Conservation (phyloP, 2,888 invertebrate species). For the Caenorhabditis sinica region DNA sequence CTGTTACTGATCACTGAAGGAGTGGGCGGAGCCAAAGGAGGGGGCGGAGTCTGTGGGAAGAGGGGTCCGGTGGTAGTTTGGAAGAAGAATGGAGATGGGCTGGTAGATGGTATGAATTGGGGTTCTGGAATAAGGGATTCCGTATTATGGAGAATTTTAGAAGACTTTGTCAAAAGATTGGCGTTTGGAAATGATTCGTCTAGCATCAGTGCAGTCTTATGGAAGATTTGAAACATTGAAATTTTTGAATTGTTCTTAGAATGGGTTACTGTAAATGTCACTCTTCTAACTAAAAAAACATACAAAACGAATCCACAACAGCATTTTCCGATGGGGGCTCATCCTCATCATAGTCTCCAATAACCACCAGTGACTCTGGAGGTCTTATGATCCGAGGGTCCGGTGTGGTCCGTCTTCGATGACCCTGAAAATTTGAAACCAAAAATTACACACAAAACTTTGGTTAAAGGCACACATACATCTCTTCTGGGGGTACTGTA, state of each 20-base stretch:
- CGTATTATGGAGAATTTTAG: too few relatives aligned
- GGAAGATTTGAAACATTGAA: too few relatives aligned
- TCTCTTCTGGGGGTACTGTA: constrained; percentile 33
- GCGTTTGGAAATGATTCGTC: too few relatives aligned
- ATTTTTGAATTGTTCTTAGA: too few relatives aligned
- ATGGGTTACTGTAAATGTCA: background rate
- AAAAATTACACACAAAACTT: background rate
- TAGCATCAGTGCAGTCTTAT: too few relatives aligned
- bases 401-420: constrained; percentile 70
- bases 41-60: too few relatives aligned
- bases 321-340: constrained; percentile 57
- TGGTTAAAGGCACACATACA: constrained; percentile 15
- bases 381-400: constrained; percentile 76
- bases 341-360: constrained; percentile 74
- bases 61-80: too few relatives aligned
- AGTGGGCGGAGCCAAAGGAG: too few relatives aligned
- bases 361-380: constrained; percentile 73
- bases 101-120: background rate
- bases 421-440: constrained; percentile 22
- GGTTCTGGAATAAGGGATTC: too few relatives aligned
- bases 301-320: constrained; percentile 50
- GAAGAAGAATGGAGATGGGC: constrained; percentile 2
- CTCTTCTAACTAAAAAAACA: background rate
- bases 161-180: too few relatives aligned
- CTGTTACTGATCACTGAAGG: constrained; percentile 45